Percentiles rank a stretch among this genome's conserved stretches.
phyloP scores from a whole-genome alignment of 2,888 invertebrate genomes.

The Pheosia tremula region DNA sequence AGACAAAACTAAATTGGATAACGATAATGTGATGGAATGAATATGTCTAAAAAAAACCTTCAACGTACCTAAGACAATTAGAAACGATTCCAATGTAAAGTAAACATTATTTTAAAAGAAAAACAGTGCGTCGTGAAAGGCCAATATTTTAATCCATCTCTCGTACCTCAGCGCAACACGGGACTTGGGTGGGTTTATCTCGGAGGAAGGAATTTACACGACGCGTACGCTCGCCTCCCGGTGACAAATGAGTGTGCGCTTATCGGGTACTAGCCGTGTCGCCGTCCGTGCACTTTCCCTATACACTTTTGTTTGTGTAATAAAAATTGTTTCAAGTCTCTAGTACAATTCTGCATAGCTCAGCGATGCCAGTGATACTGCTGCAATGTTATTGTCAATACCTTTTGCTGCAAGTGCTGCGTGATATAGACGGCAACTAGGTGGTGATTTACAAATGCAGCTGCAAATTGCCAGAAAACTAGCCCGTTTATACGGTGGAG shows the following conservation, averaged over 20 bases:
- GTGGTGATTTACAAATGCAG: no score
- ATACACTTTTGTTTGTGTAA: slow-evolving; percentile 46
- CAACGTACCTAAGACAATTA: background rate
- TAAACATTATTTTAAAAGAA: slow-evolving; percentile 30
- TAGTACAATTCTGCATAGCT: no score
- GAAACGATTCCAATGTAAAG: slow-evolving; percentile 27
- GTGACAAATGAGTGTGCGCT: slow-evolving; percentile 80
- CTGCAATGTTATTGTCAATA: no score
- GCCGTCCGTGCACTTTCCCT: slow-evolving; percentile 48
- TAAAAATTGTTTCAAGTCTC: background rate
- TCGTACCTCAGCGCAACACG: slow-evolving; percentile 41
- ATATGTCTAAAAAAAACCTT: background rate
- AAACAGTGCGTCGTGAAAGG: slow-evolving; percentile 39
- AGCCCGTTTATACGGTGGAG: no score
- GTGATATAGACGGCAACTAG: no score
- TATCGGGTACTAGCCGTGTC: slow-evolving; percentile 63
- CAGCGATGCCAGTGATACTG: no score
- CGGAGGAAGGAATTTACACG: slow-evolving; percentile 76
- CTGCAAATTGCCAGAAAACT: no score
- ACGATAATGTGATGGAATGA: background rate
- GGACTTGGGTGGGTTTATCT: slow-evolving; percentile 73
- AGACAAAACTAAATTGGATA: background rate
- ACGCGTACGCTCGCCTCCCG: slow-evolving; percentile 63
- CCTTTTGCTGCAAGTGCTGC: no score
- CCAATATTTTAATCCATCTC: slow-evolving; percentile 54